Conservation (phyloP, 2,888 invertebrate genomes). For the Tineola bisselliella region DNA sequence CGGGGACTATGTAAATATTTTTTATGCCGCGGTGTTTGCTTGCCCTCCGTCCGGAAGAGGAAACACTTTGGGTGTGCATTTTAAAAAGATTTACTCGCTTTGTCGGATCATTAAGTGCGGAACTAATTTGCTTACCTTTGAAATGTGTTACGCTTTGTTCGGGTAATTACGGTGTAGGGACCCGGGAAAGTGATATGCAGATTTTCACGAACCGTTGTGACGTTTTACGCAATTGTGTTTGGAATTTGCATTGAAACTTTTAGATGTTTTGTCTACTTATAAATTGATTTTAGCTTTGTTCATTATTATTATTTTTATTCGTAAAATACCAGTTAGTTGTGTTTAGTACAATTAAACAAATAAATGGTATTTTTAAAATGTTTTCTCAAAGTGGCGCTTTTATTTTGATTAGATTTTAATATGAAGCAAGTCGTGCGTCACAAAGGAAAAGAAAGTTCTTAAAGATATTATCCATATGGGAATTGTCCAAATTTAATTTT, state of each 20-base stretch:
- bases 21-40: conserved; percentile 50
- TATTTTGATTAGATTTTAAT: too few relatives aligned
- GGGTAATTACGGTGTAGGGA: conserved; percentile 52
- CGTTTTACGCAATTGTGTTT: conserved; percentile 3
- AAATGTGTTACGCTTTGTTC: conserved; percentile 63
- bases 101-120: conserved; percentile 67
- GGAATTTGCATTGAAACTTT: conserved; percentile 7
- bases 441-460: conserved; percentile 41
- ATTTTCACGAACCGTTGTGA: conserved; percentile 28
- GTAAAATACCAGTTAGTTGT: too few relatives aligned
- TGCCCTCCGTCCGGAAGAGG: conserved; percentile 47
- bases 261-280: background rate
- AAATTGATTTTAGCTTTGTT: too few relatives aligned
- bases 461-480: conserved; percentile 65
- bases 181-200: conserved; percentile 52
- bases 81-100: conserved; percentile 68
- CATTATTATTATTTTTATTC: too few relatives aligned
- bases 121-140: conserved; percentile 69
- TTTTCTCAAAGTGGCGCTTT: too few relatives aligned
- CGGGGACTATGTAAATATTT: conserved; percentile 62
- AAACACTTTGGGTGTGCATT: conserved; percentile 56
- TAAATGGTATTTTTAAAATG: too few relatives aligned
- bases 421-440: conserved; percentile 16
- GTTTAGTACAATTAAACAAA: too few relatives aligned
- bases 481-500: conserved; percentile 66